Evolutionary conservation across 2,797 vertebrate species (phyloP).

Genomic region (Parauchenoglanis punctatus): DNA sequence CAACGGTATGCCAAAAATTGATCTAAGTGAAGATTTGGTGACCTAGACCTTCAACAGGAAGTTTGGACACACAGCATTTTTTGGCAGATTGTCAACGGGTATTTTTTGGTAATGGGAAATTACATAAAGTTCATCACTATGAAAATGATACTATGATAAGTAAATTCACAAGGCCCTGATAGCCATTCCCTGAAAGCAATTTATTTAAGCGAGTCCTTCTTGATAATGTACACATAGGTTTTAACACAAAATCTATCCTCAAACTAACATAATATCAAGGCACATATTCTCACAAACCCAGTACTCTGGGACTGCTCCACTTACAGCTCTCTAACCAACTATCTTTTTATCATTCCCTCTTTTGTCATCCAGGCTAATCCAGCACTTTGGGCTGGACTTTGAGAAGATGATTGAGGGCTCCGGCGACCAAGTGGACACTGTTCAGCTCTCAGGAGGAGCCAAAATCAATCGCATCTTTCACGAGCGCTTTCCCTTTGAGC

Average conservation of each 20-base stretch:
- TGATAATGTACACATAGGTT: neutral
- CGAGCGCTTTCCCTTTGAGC: constrained; percentile 87
- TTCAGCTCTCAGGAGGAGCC: constrained; percentile 88
- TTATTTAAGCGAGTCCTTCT: neutral
- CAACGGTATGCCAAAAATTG: neutral
- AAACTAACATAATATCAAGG: neutral
- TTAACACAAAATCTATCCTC: neutral
- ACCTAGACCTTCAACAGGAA: neutral
- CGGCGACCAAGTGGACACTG: constrained; percentile 87
- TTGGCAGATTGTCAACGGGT: neutral
- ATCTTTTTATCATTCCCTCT: neutral
- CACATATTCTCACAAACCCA: neutral
- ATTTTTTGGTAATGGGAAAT: too few relatives aligned
- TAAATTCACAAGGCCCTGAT: neutral
- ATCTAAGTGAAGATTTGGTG: neutral
- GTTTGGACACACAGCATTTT: neutral
- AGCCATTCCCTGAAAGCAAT: neutral
- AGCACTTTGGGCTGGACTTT: constrained; percentile 88
- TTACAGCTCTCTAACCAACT: neutral
- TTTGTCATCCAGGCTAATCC: constrained; percentile 76
- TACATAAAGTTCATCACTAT: too few relatives aligned
- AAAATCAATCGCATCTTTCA: constrained; percentile 95
- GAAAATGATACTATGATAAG: neutral
- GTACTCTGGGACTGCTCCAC: neutral
- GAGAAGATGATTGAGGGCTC: constrained; percentile 92